Conservation (phyloP, 2,888 invertebrate species). For the Chironomus tentans region DNA sequence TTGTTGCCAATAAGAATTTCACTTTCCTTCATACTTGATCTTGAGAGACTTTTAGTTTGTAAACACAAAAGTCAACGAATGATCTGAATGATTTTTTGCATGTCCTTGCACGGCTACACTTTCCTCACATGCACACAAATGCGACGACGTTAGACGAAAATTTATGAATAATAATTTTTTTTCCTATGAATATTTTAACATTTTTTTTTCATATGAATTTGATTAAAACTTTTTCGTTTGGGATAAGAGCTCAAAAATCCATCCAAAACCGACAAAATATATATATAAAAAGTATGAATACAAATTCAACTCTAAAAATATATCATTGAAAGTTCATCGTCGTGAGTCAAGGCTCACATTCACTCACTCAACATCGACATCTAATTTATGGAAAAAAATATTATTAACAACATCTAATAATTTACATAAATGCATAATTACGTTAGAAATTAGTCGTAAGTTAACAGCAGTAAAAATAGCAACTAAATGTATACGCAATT, state of each 20-base stretch:
- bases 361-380: constrained; percentile 1
- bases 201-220: not conserved
- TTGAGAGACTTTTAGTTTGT: not conserved
- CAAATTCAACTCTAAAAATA: not conserved
- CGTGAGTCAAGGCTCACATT: constrained; percentile 21
- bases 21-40: constrained; percentile 1
- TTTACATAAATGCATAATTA: constrained; percentile 27
- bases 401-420: constrained; percentile 13
- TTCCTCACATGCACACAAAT: too few species aligned
- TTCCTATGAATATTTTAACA: not conserved
- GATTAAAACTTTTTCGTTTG: not conserved
- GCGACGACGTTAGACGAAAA: not conserved
- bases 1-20: constrained; percentile 1
- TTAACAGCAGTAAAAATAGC: not conserved
- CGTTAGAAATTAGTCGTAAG: constrained; percentile 4
- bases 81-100: too few species aligned
- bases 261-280: not conserved
- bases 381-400: constrained; percentile 15
- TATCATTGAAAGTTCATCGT: constrained; percentile 23
- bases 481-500: not conserved
- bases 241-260: too few species aligned
- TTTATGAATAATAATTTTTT: not conserved
- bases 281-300: not conserved
- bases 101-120: too few species aligned
- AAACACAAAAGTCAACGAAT: not conserved